These are phyloP conservation scores for Bombus haemorrhoidalis DNA, from an alignment of 1,140 invertebrate species.

Conservation along the genomic window DNA sequence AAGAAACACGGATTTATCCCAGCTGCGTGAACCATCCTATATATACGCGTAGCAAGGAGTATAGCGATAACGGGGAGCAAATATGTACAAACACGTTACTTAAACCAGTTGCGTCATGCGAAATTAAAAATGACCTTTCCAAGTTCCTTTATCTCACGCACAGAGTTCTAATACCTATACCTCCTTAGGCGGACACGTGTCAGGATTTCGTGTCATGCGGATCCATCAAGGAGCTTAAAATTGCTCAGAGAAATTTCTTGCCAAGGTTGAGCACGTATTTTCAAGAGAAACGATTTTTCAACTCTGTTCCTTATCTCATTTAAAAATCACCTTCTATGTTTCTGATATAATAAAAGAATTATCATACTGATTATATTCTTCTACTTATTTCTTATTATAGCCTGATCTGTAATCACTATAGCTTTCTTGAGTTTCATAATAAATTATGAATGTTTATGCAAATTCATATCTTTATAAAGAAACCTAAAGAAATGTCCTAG, in stretches of 20 bases:
- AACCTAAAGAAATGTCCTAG: no score
- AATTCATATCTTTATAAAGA: no score
- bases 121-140: slow-evolving; percentile 2
- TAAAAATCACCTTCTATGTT: background rate
- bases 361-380: background rate
- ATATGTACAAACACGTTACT: slow-evolving; percentile 14
- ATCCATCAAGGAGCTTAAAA: background rate
- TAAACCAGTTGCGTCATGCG: background rate
- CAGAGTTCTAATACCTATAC: background rate
- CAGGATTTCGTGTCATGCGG: background rate
- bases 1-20: background rate
- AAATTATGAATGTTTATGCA: no score
- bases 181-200: background rate
- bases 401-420: no score
- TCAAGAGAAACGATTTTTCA: no score
- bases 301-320: no score
- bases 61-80: background rate
- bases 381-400: background rate
- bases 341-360: background rate
- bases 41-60: background rate
- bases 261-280: background rate
- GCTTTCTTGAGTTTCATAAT: background rate
- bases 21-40: background rate
- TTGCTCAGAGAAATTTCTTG: background rate
- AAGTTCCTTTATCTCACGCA: background rate